Conservation (phyloP, 2,797 vertebrate species). For the Notolabrus celidotus region DNA sequence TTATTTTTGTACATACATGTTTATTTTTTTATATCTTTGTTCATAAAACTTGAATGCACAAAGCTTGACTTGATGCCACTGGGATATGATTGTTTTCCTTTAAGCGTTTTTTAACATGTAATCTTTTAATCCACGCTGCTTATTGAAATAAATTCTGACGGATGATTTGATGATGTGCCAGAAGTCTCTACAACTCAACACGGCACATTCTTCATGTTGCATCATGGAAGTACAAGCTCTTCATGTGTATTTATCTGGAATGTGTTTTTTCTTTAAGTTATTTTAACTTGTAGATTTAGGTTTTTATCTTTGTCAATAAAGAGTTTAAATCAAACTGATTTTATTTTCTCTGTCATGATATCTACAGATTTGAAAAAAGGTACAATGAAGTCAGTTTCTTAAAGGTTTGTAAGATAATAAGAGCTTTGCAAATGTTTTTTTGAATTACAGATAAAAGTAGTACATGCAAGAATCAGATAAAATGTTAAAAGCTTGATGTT, state of each 20-base stretch:
- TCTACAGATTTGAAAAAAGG: too few species aligned
- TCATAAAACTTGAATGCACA: background rate
- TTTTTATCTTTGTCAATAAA: conserved; percentile 38
- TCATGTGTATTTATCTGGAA: background rate
- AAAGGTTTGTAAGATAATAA: too few species aligned
- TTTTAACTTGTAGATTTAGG: background rate
- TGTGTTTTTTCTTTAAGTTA: background rate
- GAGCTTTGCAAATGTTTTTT: too few species aligned
- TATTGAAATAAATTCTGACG: background rate
- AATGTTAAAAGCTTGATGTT: too few species aligned
- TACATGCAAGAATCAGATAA: too few species aligned
- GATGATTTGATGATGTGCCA: background rate
- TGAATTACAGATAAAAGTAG: too few species aligned
- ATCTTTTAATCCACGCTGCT: background rate
- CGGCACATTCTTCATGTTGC: background rate
- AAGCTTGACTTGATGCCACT: background rate
- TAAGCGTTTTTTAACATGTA: background rate
- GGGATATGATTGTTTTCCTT: background rate
- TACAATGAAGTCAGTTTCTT: too few species aligned
- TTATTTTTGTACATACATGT: conserved; percentile 11
- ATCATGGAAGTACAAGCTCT: background rate
- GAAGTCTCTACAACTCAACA: background rate
- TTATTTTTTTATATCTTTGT: background rate
- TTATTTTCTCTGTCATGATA: background rate
- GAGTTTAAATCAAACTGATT: too few species aligned